phyloP scores from a whole-genome alignment of 2,888 invertebrate genomes.

The Entomobrya proxima region DNA sequence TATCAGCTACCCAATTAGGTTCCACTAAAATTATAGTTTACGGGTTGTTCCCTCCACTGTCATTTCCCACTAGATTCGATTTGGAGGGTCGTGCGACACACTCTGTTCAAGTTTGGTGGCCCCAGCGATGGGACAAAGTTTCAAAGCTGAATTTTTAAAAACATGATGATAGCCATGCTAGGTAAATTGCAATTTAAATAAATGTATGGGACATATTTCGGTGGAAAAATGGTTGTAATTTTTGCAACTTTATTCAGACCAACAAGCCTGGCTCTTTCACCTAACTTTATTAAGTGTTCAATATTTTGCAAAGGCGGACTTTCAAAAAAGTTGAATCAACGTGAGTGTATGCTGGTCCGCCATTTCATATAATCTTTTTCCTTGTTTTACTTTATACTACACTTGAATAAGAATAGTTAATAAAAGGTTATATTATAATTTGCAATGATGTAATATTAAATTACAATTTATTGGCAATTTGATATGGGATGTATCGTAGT shows the following conservation, averaged over 20 bases:
- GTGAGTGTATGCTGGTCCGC: conserved; percentile 12
- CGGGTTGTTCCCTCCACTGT: not conserved
- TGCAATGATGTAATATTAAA: not conserved
- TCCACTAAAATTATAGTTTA: conserved; percentile 30
- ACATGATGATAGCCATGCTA: not conserved
- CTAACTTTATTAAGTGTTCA: conserved; percentile 42
- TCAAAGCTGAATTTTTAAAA: conserved; percentile 15
- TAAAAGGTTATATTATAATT: not conserved
- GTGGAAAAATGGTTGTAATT: too few relatives aligned
- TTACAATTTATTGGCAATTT: conserved; percentile 23
- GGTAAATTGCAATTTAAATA: conserved; percentile 12
- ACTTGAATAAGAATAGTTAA: conserved; percentile 9
- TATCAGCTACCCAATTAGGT: conserved; percentile 30
- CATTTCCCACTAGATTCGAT: conserved; percentile 7
- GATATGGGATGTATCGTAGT: not conserved
- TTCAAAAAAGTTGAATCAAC: conserved; percentile 23
- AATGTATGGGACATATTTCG: not conserved
- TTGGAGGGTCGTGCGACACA: conserved; percentile 4
- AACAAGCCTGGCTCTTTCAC: conserved; percentile 22
- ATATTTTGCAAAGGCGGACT: conserved; percentile 2
- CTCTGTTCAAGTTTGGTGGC: not conserved
- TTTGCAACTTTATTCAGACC: conserved; percentile 22
- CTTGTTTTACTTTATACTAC: not conserved
- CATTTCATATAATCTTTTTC: not conserved
- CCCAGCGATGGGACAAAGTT: not conserved